phyloP scores from a whole-genome alignment of 2,888 invertebrate species.

The Pollenia griseotomentosa region DNA sequence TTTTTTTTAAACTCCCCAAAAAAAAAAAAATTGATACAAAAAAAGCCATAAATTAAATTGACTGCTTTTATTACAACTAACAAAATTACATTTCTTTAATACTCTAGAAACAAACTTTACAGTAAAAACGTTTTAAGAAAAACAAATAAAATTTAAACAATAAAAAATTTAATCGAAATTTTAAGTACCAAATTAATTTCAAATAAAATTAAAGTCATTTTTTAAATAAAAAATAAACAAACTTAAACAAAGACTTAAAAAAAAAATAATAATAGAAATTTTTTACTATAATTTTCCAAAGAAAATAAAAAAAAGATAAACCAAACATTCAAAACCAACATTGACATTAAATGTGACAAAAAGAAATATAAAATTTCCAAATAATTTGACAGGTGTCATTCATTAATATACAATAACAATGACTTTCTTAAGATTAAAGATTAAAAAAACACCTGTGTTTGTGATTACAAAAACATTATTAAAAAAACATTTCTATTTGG shows the following conservation, averaged over 20 bases:
- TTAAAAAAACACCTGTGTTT: conserved; percentile 42
- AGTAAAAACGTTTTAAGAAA: neutral
- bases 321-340: conserved; percentile 14
- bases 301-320: neutral
- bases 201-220: conserved; percentile 51
- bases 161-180: conserved; percentile 10
- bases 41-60: conserved; percentile 26
- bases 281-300: conserved; percentile 12
- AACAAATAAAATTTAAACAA: conserved; percentile 29
- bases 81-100: neutral
- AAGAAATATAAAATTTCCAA: conserved; percentile 4
- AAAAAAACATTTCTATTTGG: conserved; percentile 3
- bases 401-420: conserved; percentile 43
- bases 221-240: conserved; percentile 2
- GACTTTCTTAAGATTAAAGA: neutral
- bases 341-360: conserved; percentile 2
- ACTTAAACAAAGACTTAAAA: neutral
- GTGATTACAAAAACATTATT: neutral
- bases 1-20: neutral
- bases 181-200: conserved; percentile 61
- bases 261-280: conserved; percentile 11
- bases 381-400: conserved; percentile 54
- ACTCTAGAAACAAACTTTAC: neutral
- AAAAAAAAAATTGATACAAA: neutral
- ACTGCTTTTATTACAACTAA: conserved; percentile 8